Percentiles rank a stretch among this genome's conserved stretches.
Evolutionary conservation across 2,113 vertebrate species (phyloP).

Genomic region (Copsychus sechellarum): DNA sequence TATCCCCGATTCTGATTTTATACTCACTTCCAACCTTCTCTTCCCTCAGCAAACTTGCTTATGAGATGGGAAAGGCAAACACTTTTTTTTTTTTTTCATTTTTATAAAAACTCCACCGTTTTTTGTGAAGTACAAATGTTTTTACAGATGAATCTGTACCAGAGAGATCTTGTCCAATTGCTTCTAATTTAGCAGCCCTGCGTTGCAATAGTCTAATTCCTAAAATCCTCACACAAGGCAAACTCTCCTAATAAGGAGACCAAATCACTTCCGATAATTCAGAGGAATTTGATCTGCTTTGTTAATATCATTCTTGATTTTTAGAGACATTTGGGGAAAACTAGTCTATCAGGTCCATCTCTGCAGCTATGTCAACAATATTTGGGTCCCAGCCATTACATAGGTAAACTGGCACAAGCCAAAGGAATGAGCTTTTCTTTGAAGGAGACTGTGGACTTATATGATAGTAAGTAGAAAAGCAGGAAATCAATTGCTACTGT

Average conservation of each 20-base stretch:
- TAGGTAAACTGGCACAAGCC: neutral
- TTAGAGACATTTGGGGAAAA: neutral
- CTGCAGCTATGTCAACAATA: neutral
- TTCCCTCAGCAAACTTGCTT: neutral
- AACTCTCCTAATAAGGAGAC: neutral
- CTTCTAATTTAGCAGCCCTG: neutral
- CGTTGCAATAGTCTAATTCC: neutral
- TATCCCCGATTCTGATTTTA: neutral
- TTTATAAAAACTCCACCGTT: neutral
- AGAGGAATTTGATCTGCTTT: neutral
- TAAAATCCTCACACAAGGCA: neutral
- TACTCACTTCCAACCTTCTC: neutral
- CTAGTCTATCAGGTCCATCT: neutral
- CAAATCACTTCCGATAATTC: neutral
- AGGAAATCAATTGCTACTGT: neutral
- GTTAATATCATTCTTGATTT: neutral
- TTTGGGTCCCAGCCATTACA: neutral
- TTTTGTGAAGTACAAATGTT: neutral
- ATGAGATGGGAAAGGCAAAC: neutral
- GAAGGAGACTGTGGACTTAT: neutral
- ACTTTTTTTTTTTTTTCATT: neutral
- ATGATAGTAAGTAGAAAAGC: neutral
- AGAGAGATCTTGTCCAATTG: neutral
- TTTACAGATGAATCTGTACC: neutral
- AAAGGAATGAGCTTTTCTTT: neutral